A percentile compares a stretch with the other conserved stretches of the same genome.
These are phyloP conservation scores for Cacoxenus indagator DNA, from an alignment of 2,888 invertebrate genomes.

Conservation along the genomic window DNA sequence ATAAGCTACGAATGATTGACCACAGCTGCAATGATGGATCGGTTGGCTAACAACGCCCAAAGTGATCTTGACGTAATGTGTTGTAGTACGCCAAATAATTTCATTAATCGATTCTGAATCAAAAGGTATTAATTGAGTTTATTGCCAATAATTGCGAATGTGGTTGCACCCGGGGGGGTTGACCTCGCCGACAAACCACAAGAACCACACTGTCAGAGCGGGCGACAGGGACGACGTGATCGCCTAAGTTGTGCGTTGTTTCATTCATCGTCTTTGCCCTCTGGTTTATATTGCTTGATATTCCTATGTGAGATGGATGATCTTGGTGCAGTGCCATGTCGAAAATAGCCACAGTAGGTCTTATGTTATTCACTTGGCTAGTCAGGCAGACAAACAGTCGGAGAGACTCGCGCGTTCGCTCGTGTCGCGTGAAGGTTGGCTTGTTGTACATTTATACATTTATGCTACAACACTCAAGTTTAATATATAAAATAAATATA, in stretches of 20 bases:
- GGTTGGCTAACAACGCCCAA: background rate
- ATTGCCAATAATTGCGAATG: background rate
- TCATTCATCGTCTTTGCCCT: conserved; percentile 6
- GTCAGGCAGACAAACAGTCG: background rate
- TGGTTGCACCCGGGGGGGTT: background rate
- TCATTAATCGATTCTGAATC: background rate
- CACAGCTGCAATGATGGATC: no score
- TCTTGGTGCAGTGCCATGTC: conserved; percentile 67
- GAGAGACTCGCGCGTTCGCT: background rate
- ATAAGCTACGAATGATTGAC: no score
- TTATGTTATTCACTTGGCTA: conserved; percentile 36
- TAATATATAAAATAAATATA: background rate
- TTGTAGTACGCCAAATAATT: background rate
- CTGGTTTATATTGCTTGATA: background rate
- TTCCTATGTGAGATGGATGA: conserved; percentile 27
- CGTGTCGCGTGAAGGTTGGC: conserved; percentile 13
- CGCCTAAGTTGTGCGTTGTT: background rate
- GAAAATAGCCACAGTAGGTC: conserved; percentile 64
- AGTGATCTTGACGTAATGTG: conserved; percentile 5
- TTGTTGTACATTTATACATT: conserved; percentile 4
- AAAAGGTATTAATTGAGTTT: background rate
- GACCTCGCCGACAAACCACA: background rate
- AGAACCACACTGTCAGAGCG: no score
- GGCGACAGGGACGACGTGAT: background rate
- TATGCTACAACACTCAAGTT: conserved; percentile 1